phyloP scores from a whole-genome alignment of 1,140 invertebrate species.

The Bombus ignitus region DNA sequence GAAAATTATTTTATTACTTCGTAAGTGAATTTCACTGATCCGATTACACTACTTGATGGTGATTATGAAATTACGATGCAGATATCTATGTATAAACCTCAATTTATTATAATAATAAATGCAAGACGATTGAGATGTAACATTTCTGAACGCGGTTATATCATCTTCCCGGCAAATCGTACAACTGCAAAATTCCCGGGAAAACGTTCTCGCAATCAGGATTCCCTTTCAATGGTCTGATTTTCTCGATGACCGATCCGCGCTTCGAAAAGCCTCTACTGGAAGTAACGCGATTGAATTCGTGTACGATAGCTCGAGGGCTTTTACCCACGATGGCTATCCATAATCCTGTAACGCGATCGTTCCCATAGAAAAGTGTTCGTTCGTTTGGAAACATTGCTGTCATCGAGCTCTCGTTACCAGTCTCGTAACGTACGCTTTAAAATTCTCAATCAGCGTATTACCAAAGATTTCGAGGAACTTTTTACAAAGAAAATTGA shows the following conservation, averaged over 20 bases:
- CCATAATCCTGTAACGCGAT: slow-evolving; percentile 21
- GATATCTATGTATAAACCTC: too few relatives aligned
- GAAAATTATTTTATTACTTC: too few relatives aligned
- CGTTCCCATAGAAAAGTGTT: slow-evolving; percentile 18
- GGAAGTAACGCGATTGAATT: slow-evolving; percentile 49
- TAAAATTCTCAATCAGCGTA: neutral
- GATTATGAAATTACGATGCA: too few relatives aligned
- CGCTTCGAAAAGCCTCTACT: neutral
- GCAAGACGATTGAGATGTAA: neutral
- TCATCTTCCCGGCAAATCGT: neutral
- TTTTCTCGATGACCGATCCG: slow-evolving; percentile 17
- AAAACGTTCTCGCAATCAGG: neutral
- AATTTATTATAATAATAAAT: neutral
- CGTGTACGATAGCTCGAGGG: slow-evolving; percentile 29
- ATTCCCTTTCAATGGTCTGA: neutral
- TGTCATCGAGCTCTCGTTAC: neutral
- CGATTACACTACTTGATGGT: too few relatives aligned
- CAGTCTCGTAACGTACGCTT: neutral
- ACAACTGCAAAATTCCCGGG: neutral
- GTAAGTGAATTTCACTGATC: too few relatives aligned
- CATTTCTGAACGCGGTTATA: neutral
- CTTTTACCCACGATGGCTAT: slow-evolving; percentile 27
- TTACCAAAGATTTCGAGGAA: too few relatives aligned
- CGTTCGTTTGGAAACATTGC: slow-evolving; percentile 9
- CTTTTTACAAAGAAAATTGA: too few relatives aligned